Percentiles rank a stretch among this genome's conserved stretches.
phyloP scores from a whole-genome alignment of 2,797 vertebrate species.

The Anisognathus igniventris region DNA sequence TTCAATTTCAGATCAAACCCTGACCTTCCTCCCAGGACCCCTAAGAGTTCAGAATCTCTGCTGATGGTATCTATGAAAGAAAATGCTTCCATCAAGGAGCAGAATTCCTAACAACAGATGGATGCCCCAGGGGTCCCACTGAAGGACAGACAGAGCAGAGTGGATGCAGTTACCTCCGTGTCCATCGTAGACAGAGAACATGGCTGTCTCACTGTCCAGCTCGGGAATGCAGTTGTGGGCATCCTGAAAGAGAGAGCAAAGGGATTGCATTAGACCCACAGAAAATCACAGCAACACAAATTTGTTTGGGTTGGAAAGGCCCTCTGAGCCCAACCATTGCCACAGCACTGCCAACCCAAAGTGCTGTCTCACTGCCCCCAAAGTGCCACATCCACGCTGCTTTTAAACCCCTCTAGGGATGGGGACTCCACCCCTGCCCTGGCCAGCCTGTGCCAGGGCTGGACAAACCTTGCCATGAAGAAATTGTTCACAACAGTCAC shows the following conservation, averaged over 20 bases:
- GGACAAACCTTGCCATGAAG: neutral
- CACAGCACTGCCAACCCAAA: neutral
- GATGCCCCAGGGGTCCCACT: neutral
- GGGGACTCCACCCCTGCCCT: neutral
- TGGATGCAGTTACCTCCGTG: conserved; percentile 85
- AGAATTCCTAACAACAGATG: neutral
- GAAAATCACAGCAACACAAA: neutral
- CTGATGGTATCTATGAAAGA: neutral
- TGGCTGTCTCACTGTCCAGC: conserved; percentile 91
- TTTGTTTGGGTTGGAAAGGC: neutral
- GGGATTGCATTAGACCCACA: neutral
- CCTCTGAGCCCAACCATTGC: neutral
- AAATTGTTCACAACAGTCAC: neutral
- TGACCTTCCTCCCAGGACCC: neutral
- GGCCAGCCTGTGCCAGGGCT: neutral
- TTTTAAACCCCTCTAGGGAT: neutral
- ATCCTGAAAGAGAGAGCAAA: conserved; percentile 79
- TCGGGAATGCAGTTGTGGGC: conserved; percentile 97
- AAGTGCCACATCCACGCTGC: rapidly evolving
- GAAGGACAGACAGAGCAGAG: neutral
- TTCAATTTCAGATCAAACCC: neutral
- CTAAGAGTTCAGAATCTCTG: neutral
- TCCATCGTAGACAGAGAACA: conserved; percentile 98
- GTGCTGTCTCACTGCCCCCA: neutral
- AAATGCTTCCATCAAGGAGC: neutral